These are phyloP conservation scores for Romanogobio albipinnatus DNA, from an alignment of 2,113 vertebrate genomes.

Conservation along the genomic window DNA sequence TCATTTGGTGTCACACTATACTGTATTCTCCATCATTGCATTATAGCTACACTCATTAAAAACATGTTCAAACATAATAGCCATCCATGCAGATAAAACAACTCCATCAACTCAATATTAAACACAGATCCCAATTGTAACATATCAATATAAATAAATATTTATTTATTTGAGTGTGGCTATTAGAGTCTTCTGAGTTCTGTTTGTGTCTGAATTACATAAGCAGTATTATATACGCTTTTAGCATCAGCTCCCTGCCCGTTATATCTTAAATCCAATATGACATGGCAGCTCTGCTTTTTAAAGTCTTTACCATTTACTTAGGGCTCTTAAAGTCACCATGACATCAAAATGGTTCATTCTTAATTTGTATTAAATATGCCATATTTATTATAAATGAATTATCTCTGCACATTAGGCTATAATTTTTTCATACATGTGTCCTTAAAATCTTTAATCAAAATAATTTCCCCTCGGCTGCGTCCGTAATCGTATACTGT, in stretches of 20 bases:
- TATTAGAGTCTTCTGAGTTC: background rate
- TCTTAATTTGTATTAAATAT: too few relatives aligned
- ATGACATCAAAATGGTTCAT: too few relatives aligned
- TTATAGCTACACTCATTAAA: too few relatives aligned
- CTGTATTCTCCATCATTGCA: background rate
- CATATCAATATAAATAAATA: background rate
- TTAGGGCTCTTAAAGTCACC: background rate
- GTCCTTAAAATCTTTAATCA: too few relatives aligned
- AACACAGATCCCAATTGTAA: background rate
- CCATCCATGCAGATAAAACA: background rate
- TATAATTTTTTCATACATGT: too few relatives aligned
- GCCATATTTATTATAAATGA: too few relatives aligned
- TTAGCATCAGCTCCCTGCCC: background rate
- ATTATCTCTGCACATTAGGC: too few relatives aligned
- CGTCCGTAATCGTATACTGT: too few relatives aligned
- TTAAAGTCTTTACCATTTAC: background rate
- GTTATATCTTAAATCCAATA: background rate
- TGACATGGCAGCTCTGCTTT: background rate
- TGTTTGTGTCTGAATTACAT: background rate
- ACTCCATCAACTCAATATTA: background rate
- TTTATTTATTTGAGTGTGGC: background rate
- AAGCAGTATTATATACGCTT: background rate
- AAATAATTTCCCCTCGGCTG: too few relatives aligned
- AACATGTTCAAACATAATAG: background rate
- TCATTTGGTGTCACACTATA: background rate